phyloP scores from a whole-genome alignment of 2,888 invertebrate genomes.

The Hylaea fasciaria region DNA sequence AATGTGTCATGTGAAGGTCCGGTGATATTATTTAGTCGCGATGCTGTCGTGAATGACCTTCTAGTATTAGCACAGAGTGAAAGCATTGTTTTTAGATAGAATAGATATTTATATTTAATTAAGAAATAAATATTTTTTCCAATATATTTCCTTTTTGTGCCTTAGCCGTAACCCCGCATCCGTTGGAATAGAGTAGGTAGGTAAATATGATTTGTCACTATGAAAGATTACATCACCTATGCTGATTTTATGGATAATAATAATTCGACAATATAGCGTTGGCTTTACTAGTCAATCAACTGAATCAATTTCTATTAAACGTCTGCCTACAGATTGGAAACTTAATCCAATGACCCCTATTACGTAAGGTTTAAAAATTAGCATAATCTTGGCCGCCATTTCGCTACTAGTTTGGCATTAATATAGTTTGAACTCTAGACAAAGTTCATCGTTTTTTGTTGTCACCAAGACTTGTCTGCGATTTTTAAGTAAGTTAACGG shows the following conservation, averaged over 20 bases:
- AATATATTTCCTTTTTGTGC: conserved; percentile 53
- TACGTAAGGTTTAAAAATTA: conserved; percentile 20
- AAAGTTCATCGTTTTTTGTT: conserved; percentile 24
- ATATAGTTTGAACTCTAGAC: conserved; percentile 14
- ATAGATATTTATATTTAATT: conserved; percentile 58
- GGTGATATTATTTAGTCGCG: conserved; percentile 65
- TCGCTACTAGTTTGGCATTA: conserved; percentile 16
- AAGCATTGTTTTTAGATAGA: conserved; percentile 73
- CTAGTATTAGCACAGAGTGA: conserved; percentile 70
- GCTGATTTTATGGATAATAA: conserved; percentile 31
- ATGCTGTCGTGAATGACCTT: conserved; percentile 77
- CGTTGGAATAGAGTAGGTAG: conserved; percentile 16
- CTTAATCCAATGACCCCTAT: conserved; percentile 35
- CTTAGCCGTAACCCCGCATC: conserved; percentile 20
- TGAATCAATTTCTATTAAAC: conserved; percentile 29
- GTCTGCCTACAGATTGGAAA: conserved; percentile 23
- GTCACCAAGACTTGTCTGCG: conserved; percentile 10
- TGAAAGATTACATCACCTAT: conserved; percentile 39
- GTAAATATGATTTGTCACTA: conserved; percentile 30
- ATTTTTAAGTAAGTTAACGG: conserved; percentile 22
- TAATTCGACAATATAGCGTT: conserved; percentile 31
- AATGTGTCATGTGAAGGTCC: conserved; percentile 68
- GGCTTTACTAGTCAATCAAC: conserved; percentile 24
- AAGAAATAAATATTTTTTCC: conserved; percentile 64
- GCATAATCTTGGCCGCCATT: conserved; percentile 15